Evolutionary conservation across 2,888 invertebrate species (phyloP).

Genomic region (Eumerus sabulonum): DNA sequence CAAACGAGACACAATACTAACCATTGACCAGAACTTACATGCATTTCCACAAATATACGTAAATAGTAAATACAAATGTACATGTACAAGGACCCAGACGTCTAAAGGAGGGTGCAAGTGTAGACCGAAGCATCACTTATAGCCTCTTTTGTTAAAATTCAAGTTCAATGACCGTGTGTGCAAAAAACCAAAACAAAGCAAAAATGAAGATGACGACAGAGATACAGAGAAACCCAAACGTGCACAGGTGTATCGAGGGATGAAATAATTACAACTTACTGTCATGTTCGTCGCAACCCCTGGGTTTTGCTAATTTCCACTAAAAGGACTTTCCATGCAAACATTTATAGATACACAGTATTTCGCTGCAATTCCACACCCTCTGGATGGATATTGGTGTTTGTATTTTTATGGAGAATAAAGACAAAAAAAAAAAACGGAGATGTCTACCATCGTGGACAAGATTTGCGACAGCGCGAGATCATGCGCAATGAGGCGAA

Average conservation of each 20-base stretch:
- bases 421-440: no score
- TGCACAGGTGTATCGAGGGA: constrained; percentile 58
- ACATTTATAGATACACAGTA: not conserved
- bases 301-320: constrained; percentile 51
- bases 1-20: constrained; percentile 48
- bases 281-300: constrained; percentile 37
- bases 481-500: constrained; percentile 44
- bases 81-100: no score
- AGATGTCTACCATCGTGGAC: constrained; percentile 40
- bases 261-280: constrained; percentile 50
- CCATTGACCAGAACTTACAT: constrained; percentile 43
- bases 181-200: no score
- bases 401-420: constrained; percentile 41
- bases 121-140: not conserved
- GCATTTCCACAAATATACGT: no score
- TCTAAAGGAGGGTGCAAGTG: no score
- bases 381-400: constrained; percentile 1
- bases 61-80: not conserved
- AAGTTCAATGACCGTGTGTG: constrained; percentile 55
- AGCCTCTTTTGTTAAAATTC: not conserved
- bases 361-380: constrained; percentile 6
- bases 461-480: constrained; percentile 44
- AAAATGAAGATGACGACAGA: not conserved
- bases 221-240: constrained; percentile 1
- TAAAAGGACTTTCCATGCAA: constrained; percentile 49